Evolutionary conservation across 2,113 vertebrate genomes (phyloP).

Genomic region (Oryctolagus cuniculus): mOryCun1.1 NC_091436.1:88948501-88949000

Average conservation of each 20-base stretch:
- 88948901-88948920: neutral
- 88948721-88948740: neutral
- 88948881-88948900: neutral
- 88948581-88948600: neutral
- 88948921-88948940: neutral
- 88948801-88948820: neutral
- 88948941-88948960: neutral
- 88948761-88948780: neutral
- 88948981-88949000: neutral
- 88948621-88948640: accelerated
- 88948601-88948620: neutral
- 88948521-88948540: neutral
- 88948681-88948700: neutral
- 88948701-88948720: neutral
- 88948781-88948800: neutral
- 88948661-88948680: neutral
- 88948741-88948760: neutral
- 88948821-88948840: neutral
- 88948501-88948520: neutral
- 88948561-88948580: neutral
- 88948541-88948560: neutral
- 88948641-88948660: neutral
- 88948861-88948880: neutral
- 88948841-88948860: neutral
- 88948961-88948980: neutral